These are phyloP conservation scores for Notiomystis cincta DNA, from an alignment of 2,113 vertebrate species.

Conservation along the genomic window DNA sequence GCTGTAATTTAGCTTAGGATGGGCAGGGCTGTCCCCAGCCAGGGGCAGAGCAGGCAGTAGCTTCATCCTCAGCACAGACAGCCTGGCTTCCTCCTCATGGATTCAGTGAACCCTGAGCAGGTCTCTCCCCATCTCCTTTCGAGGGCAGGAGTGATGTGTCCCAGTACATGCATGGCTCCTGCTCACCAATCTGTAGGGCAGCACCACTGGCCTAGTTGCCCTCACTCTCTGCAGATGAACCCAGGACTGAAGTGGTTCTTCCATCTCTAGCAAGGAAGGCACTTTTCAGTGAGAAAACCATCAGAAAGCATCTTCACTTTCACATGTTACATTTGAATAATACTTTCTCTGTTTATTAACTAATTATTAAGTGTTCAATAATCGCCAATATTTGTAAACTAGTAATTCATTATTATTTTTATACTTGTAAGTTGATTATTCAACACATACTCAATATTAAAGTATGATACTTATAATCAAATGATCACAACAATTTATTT, in stretches of 20 bases:
- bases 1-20: background rate
- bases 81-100: background rate
- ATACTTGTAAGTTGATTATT: background rate
- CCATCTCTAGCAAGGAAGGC: background rate
- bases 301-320: background rate
- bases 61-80: background rate
- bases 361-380: background rate
- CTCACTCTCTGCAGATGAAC: background rate
- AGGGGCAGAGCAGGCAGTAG: background rate
- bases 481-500: background rate
- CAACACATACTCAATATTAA: background rate
- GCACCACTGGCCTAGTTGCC: accelerated
- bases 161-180: accelerated
- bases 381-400: background rate
- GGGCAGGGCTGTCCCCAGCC: background rate
- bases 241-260: background rate
- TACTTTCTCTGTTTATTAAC: background rate
- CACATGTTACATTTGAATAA: background rate
- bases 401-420: background rate
- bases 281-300: background rate
- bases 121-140: background rate
- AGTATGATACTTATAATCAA: background rate
- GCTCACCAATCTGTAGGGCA: background rate
- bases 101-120: background rate
- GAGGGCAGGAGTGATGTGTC: background rate